A percentile compares a stretch with the other conserved stretches of the same genome.
phyloP scores from a whole-genome alignment of 1,140 invertebrate species.

The Tenebrio molitor region DNA sequence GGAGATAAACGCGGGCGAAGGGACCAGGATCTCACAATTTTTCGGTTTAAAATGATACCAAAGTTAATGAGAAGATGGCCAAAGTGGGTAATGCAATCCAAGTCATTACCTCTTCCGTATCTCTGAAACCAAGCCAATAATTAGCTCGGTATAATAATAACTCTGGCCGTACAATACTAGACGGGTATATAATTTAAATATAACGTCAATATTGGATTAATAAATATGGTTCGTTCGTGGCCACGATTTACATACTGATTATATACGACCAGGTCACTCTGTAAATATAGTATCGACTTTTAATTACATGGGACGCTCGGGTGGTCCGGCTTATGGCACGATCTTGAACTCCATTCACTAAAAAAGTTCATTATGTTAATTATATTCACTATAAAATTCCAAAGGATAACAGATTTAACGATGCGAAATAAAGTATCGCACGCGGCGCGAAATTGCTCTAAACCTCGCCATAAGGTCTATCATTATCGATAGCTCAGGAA shows the following conservation, averaged over 20 bases:
- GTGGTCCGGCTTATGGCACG: conserved; percentile 59
- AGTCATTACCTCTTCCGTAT: conserved; percentile 40
- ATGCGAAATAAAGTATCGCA: conserved; percentile 35
- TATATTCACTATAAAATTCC: conserved; percentile 39
- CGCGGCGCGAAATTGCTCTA: conserved; percentile 12
- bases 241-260: conserved; percentile 65
- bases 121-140: conserved; percentile 47
- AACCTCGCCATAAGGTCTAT: conserved; percentile 15
- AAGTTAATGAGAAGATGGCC: conserved; percentile 33
- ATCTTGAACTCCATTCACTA: conserved; percentile 60
- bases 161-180: conserved; percentile 53
- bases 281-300: conserved; percentile 60
- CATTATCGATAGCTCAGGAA: conserved; percentile 13
- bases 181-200: conserved; percentile 62
- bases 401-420: conserved; percentile 30
- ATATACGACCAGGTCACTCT: conserved; percentile 54
- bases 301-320: conserved; percentile 62
- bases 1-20: conserved; percentile 8
- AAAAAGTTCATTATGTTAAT: conserved; percentile 45
- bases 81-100: conserved; percentile 38
- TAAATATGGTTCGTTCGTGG: conserved; percentile 63
- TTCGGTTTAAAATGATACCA: conserved; percentile 33
- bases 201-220: conserved; percentile 64
- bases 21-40: conserved; percentile 25
- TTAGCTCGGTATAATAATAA: conserved; percentile 56